Evolutionary conservation across 1,140 invertebrate species (phyloP), one percentile per base, ranked within the genome.

Genomic region (Batillaria attramentaria): DNA sequence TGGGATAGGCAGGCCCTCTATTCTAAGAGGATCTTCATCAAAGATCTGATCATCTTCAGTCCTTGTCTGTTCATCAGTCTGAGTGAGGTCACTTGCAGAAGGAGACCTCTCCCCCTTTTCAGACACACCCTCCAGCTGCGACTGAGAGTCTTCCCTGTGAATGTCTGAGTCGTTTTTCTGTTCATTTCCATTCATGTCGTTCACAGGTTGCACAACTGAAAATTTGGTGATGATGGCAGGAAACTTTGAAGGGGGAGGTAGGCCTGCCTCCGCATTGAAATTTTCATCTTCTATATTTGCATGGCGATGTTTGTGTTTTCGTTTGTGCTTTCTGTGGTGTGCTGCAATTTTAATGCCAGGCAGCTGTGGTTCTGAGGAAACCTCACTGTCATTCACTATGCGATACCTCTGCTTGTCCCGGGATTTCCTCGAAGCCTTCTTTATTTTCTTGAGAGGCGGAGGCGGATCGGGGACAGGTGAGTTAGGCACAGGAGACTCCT

Each of bases 401-500:
- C 72, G 72, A n/a, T 74, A 75, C 8, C 72, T 72, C 31, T 79
- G 95, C 87, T 95, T 94, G 85, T 95, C 96, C 87, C 95, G 95
- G 0, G 95, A 95, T 87, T 94, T 95, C 85, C 95, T 95, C 60
- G 95, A 87, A 13, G 95, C 95, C 87, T 94, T 94, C 87, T 95
- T 95, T 13, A 94, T 94, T 37, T 95, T 95, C 90, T 95, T 95
- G 24, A 85, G 80, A 77, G 86, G 87, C 50, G 85, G 81, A 62
- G 74, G 68, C 35, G 81, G 79, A 50, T 79, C 65, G 39, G 75
- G 75, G 50, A 50, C 66, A 37, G 79, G 62, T 39, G 79, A 66
- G 50, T 50, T 66, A 46, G 93, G 91, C 83, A 92, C 92, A 83
- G 91, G 82, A 81, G 93, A 80, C 42, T 72, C 68, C 68, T 78